Percentiles rank a stretch among this genome's conserved stretches.
Conservation (phyloP, 2,888 invertebrate species). For the Agrotis segetum region DNA sequence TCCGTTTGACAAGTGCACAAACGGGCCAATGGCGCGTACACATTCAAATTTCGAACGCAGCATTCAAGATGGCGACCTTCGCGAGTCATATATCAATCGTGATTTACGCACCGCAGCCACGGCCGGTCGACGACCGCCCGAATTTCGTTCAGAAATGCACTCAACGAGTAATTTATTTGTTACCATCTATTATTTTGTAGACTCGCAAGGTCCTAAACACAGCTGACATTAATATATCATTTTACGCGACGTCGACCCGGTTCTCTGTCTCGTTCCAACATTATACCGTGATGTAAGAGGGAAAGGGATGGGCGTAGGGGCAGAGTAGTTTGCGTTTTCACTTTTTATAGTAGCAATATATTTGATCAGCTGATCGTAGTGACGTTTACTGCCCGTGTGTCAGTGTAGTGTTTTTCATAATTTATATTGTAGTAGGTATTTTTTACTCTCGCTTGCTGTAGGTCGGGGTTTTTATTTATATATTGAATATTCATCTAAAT, state of each 20-base stretch:
- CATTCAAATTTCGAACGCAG: constrained; percentile 89
- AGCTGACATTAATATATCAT: constrained; percentile 91
- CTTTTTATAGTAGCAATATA: constrained; percentile 91
- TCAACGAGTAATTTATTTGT: constrained; percentile 90
- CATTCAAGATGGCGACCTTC: constrained; percentile 90
- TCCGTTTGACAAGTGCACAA: constrained; percentile 76
- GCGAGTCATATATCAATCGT: constrained; percentile 88
- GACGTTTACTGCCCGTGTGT: constrained; percentile 89
- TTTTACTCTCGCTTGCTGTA: constrained; percentile 83
- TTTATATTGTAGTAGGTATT: constrained; percentile 87
- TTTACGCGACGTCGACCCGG: constrained; percentile 86
- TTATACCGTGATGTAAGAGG: constrained; percentile 44
- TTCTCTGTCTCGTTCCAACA: constrained; percentile 67
- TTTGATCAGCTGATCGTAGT: constrained; percentile 91
- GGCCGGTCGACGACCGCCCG: constrained; percentile 90
- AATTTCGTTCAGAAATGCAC: constrained; percentile 90
- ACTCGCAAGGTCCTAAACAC: constrained; percentile 91
- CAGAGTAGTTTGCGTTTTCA: constrained; percentile 89
- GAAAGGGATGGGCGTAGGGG: constrained; percentile 79
- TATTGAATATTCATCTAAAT: constrained; percentile 84
- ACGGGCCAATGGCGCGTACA: constrained; percentile 82
- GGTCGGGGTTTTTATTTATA: constrained; percentile 88
- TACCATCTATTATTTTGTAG: constrained; percentile 91
- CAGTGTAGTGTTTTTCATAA: constrained; percentile 89
- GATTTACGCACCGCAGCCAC: constrained; percentile 86